These are phyloP conservation scores for Cettia cetti DNA, from an alignment of 2,113 vertebrate genomes.

Conservation along the genomic window DNA sequence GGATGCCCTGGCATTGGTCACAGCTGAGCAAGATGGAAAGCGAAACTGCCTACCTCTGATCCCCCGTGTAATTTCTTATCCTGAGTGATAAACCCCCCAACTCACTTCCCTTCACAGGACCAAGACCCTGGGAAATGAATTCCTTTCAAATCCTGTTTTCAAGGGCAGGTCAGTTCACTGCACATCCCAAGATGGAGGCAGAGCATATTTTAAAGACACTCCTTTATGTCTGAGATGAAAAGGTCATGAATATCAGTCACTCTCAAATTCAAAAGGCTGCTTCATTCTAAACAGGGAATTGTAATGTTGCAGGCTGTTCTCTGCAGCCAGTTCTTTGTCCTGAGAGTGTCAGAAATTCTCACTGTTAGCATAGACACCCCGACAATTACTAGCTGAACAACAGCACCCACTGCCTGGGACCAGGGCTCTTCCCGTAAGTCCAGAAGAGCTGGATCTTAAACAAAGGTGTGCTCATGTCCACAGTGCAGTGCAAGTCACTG, in stretches of 20 bases:
- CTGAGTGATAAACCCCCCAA: not conserved
- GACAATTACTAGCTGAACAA: not conserved
- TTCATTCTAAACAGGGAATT: not conserved
- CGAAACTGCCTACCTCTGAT: not conserved
- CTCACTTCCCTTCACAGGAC: not conserved
- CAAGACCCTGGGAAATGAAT: not conserved
- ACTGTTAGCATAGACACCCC: not conserved
- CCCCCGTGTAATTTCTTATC: not conserved
- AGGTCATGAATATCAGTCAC: slow-evolving; percentile 11
- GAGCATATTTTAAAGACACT: not conserved
- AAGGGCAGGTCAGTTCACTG: not conserved
- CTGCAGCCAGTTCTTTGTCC: not conserved
- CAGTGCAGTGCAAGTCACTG: not conserved
- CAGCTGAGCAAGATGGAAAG: not conserved
- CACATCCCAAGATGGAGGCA: not conserved
- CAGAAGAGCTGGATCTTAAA: not conserved
- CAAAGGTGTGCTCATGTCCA: not conserved
- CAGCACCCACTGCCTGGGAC: not conserved
- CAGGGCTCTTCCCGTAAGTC: not conserved
- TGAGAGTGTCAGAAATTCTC: not conserved
- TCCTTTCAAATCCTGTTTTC: slow-evolving; percentile 1
- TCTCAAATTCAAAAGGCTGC: not conserved
- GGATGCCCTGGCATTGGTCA: not conserved
- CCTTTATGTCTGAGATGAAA: slow-evolving; percentile 2
- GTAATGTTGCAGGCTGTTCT: not conserved